phyloP scores from a whole-genome alignment of 2,888 invertebrate species.

The Theristus sp. region DNA sequence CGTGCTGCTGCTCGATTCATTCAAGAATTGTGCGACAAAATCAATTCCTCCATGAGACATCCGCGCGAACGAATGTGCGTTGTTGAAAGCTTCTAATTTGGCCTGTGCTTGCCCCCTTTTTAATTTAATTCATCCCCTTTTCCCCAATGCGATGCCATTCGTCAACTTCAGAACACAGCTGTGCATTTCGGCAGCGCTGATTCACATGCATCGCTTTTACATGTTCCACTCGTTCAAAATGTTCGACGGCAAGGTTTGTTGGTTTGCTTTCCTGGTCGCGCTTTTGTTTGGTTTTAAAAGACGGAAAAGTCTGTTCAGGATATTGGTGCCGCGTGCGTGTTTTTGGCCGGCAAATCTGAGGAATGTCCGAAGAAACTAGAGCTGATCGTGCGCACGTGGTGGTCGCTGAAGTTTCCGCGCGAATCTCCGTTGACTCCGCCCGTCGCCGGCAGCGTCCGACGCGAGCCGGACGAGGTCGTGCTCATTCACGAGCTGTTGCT shows the following conservation, averaged over 20 bases:
- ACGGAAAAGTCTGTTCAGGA: conserved; percentile 35
- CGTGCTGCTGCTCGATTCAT: background rate
- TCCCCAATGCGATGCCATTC: background rate
- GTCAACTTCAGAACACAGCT: conserved; percentile 51
- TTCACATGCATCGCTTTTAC: conserved; percentile 97
- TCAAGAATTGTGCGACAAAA: background rate
- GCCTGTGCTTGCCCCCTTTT: background rate
- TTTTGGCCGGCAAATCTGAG: conserved; percentile 92
- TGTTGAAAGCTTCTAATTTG: no score
- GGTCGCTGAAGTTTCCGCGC: conserved; percentile 56
- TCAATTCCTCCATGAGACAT: background rate
- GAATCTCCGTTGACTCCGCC: background rate
- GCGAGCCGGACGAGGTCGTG: no score
- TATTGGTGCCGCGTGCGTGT: conserved; percentile 79
- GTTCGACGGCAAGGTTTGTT: conserved; percentile 59
- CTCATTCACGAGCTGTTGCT: no score
- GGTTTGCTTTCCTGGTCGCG: no score
- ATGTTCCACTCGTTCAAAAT: conserved; percentile 90
- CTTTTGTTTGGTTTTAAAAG: no score
- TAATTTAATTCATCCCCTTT: background rate
- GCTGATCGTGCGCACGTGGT: conserved; percentile 80
- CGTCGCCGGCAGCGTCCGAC: background rate
- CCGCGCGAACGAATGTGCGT: background rate
- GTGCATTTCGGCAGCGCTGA: conserved; percentile 95
- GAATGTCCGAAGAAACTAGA: conserved; percentile 93